phyloP scores from a whole-genome alignment of 2,113 vertebrate genomes.

The Peromyscus polionotus region DNA sequence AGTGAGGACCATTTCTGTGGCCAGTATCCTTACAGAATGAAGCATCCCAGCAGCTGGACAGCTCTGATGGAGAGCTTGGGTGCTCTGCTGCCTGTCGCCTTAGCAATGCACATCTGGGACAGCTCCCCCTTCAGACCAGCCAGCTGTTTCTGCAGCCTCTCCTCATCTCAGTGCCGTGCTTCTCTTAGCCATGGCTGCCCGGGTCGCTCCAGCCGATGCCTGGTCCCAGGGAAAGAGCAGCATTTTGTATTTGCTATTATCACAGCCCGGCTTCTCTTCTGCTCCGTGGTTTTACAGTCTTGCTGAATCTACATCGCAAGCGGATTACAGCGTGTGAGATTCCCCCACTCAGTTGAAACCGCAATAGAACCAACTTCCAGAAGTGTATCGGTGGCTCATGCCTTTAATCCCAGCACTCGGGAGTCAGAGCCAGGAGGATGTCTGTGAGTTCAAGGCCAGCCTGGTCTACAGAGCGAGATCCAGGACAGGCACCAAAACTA shows the following conservation, averaged over 20 bases:
- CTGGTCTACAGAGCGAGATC: no score
- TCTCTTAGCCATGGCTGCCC: no score
- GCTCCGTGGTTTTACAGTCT: not conserved
- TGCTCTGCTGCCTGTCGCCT: not conserved
- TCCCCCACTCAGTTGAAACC: not conserved
- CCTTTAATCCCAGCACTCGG: no score
- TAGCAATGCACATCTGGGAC: not conserved
- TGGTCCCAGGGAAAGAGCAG: not conserved
- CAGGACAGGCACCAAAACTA: no score
- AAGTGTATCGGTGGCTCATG: no score
- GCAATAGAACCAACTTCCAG: not conserved
- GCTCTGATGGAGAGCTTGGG: not conserved
- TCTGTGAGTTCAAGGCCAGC: no score
- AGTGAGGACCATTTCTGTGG: not conserved
- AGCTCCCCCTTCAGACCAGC: not conserved
- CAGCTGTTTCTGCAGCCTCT: not conserved
- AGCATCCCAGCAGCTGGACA: not conserved
- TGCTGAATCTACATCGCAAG: not conserved
- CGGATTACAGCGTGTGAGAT: not conserved
- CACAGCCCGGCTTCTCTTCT: not conserved
- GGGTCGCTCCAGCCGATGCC: not conserved
- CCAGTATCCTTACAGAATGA: not conserved
- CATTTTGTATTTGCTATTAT: not conserved
- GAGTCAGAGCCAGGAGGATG: no score
- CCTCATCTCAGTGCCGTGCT: not conserved